These are phyloP conservation scores for Ondatra zibethicus DNA, from an alignment of 2,113 vertebrate species.

Conservation along the genomic window DNA sequence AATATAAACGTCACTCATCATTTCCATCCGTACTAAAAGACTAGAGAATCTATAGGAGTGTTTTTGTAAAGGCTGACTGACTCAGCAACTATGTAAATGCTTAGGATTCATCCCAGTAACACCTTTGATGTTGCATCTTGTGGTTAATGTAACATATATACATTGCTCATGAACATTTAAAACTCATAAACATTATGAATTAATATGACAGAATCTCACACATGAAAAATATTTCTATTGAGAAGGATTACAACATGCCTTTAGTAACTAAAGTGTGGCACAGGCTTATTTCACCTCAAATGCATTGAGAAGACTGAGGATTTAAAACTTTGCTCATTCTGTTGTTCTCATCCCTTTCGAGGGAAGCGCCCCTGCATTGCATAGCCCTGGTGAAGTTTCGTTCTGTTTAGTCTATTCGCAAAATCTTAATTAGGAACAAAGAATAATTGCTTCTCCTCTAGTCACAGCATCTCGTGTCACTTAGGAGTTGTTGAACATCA, in stretches of 20 bases:
- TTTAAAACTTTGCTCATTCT: background rate
- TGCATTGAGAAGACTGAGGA: conserved; percentile 34
- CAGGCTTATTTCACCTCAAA: background rate
- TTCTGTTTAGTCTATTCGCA: background rate
- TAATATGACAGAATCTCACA: conserved; percentile 24
- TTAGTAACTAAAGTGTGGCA: background rate
- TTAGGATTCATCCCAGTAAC: background rate
- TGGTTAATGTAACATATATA: background rate
- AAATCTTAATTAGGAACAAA: background rate
- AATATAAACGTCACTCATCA: background rate
- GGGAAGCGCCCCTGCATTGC: background rate
- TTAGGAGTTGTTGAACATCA: background rate
- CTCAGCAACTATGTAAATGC: background rate
- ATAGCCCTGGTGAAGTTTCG: background rate
- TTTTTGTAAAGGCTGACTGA: conserved; percentile 4
- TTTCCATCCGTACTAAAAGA: background rate
- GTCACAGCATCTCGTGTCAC: background rate
- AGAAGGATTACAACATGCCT: background rate
- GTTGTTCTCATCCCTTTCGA: background rate
- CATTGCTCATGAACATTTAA: conserved; percentile 1
- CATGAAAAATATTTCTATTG: background rate
- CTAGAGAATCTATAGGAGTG: background rate
- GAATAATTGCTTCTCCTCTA: background rate
- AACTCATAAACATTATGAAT: conserved; percentile 15
- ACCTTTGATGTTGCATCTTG: background rate